Conservation (phyloP, 2,797 vertebrate species). For the Hemitrygon akajei region DNA sequence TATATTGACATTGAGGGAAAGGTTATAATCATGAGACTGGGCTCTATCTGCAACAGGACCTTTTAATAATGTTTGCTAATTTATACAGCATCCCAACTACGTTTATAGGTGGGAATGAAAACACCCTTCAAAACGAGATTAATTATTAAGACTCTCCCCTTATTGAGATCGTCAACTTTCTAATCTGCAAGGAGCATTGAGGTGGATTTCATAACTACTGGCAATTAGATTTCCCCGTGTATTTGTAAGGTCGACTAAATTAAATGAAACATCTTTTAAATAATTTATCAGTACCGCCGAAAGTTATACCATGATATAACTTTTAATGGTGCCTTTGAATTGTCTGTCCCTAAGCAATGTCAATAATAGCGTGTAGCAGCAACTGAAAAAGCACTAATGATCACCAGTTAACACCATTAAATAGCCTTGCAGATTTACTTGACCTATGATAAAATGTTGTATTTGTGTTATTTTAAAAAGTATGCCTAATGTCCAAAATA, state of each 20-base stretch:
- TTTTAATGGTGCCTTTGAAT: background rate
- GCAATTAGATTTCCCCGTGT: background rate
- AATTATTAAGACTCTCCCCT: background rate
- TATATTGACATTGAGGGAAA: no score
- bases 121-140: background rate
- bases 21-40: no score
- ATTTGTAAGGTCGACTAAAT: background rate
- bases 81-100: background rate
- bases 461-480: no score
- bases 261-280: background rate
- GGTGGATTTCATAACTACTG: background rate
- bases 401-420: background rate
- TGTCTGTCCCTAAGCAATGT: background rate
- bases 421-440: no score
- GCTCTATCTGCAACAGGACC: background rate
- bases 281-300: background rate
- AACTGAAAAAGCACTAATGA: background rate
- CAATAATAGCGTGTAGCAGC: background rate
- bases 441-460: no score
- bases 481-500: no score
- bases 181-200: background rate
- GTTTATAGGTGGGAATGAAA: background rate
- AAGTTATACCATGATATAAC: background rate
- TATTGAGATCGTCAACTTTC: background rate
- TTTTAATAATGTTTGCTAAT: background rate